Base-by-base conservation (phyloP, 2,888 invertebrate genomes). In the Xestia sexstrigata region DNA sequence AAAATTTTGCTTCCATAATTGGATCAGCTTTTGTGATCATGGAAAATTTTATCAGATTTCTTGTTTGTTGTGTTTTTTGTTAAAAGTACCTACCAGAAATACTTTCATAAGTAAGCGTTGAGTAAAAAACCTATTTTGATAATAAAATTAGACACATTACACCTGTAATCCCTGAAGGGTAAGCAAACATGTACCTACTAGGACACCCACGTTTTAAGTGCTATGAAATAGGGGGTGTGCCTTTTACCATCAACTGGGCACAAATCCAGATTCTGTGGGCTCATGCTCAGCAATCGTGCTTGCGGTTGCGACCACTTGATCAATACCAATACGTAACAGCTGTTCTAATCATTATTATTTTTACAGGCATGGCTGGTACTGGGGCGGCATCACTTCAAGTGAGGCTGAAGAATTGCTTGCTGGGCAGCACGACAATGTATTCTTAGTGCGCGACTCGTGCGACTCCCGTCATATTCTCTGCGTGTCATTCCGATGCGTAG, bases 371-470 rank as follows among this genome's bases (percentile, higher is more conserved):
- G 96, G 96, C 72, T 98, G 98, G 98, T 98, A 98, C 91, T 98
- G 98, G 98, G 98, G 98, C 76, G 97, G 98, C 52, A 97, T 98
- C 87, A 97, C 97, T 45, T 97, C 98, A 89, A 97, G 97, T 89
- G 98, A 98, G 90, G 98, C 98, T 23, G 98, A 98, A 90, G 97
- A 97, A 86, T 97, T 97, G 84, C 94, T 98, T 78, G 94, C 97
- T 79, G 97, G 97, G 79, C 97, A 98, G 91, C 97, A 98, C 84
- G 98, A 98, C 90, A 98, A 98, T 90, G 97, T 98, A 7, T 98
- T 98, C 92, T 96, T 98, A 86, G 98, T 98, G 3, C 95, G 98
- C 85, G 98, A 98, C 92, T 98, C 98, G 23, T 98, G 98, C 79
- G 98, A 98, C 88, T 95, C 94, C n/a, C 94, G 97, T 49, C 98